Base-by-base conservation (phyloP, 2,797 vertebrate genomes). In the Scolopax rusticola region DNA sequence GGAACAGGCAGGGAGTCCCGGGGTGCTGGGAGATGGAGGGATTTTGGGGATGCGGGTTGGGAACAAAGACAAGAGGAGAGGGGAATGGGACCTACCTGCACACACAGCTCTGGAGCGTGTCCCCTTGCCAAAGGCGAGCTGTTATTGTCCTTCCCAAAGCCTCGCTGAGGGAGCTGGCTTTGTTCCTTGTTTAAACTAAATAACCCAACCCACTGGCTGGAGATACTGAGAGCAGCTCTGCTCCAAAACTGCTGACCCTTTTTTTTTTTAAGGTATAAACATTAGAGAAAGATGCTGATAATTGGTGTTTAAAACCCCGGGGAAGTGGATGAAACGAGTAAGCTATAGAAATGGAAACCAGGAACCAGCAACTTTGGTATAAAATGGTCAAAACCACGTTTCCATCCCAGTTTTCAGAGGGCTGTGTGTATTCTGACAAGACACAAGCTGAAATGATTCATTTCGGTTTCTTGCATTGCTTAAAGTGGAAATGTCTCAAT, bases 401-500 rank as follows among this genome's bases (percentile, higher is more conserved):
- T 67, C 57, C 89, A 41, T 5, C 57, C 67, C 30, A 0, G 27
- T 88, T 81, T 85, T 70, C 43, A 1, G 50, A 33, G 61, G n/a
- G 38, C 43, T 48, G n/a, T 65, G 60, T 68, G 59, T 83, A 20
- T 89, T 88, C 83, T 86, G 95, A 96, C 85, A 45, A 73, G 92
- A 21, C 82, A 54, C 80, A 38, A 83, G 73, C 83, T 51, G 88
- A 20, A 88, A 47, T 86, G 85, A 95, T 94, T 91, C 61, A 76
- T 71, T 94, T 57, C 2, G 12, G 45, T 64, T 45, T 92, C 85
- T 81, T 71, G 89, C 82, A 80, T 94, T 89, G 91, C 95, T 95
- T 90, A 4, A 84, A 77, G 93, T 94, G 65, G 84, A 74, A 94
- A 85, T 13, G 71, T 77, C 92, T 96, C 87, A 19, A 11, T 91